phyloP scores from a whole-genome alignment of 2,113 vertebrate species.

The Zosterops lateralis region DNA sequence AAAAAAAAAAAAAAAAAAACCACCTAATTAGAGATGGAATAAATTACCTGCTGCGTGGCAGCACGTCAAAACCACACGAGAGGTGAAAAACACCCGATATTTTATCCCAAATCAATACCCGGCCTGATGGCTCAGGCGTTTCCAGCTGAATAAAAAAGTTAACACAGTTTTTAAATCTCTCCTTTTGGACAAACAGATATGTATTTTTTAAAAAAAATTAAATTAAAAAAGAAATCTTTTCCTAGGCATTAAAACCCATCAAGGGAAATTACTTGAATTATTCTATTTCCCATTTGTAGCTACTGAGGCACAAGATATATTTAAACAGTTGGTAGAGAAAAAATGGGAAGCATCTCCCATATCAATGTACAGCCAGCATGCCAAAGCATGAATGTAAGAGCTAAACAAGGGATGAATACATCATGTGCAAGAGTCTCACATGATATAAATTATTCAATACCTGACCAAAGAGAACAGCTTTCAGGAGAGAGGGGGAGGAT shows the following conservation, averaged over 20 bases:
- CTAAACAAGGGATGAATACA: slow-evolving; percentile 67
- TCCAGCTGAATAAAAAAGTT: background rate
- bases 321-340: slow-evolving; percentile 70
- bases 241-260: background rate
- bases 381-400: slow-evolving; percentile 63
- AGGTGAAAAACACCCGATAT: background rate
- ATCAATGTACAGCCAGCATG: slow-evolving; percentile 59
- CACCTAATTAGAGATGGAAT: background rate
- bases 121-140: background rate
- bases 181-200: background rate
- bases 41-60: background rate
- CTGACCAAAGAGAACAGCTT: slow-evolving; percentile 63
- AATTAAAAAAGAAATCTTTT: background rate
- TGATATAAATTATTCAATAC: slow-evolving; percentile 62
- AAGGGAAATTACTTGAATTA: slow-evolving; percentile 52
- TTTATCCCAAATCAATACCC: background rate
- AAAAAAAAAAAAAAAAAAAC: too few relatives aligned
- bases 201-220: background rate
- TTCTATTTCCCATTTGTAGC: slow-evolving; percentile 55
- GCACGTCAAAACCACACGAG: background rate
- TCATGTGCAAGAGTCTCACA: slow-evolving; percentile 57
- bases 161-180: background rate
- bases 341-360: slow-evolving; percentile 64
- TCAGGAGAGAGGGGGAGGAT: slow-evolving; percentile 49
- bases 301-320: slow-evolving; percentile 63